phyloP scores from a whole-genome alignment of 2,113 vertebrate species.

The Pollimyrus isidori region DNA sequence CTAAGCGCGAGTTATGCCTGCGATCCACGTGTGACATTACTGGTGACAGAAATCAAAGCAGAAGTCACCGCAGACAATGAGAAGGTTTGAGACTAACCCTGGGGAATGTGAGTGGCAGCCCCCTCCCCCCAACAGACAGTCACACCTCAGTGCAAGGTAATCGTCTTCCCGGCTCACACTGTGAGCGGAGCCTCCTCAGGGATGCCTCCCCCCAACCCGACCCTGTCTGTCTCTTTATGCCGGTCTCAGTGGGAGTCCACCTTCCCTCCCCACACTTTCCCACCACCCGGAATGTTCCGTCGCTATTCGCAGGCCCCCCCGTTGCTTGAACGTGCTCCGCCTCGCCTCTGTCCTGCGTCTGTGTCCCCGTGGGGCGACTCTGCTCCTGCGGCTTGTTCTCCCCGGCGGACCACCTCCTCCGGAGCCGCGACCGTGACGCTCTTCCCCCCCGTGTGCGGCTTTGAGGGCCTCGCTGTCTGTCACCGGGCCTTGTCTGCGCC shows the following conservation, averaged over 20 bases:
- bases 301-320: background rate
- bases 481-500: background rate
- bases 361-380: background rate
- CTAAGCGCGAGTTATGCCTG: conserved; percentile 25
- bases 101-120: background rate
- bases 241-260: background rate
- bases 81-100: background rate
- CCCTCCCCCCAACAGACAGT: background rate
- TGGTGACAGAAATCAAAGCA: background rate
- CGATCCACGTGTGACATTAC: background rate
- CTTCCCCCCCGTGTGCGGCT: background rate
- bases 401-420: background rate
- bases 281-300: background rate
- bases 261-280: background rate
- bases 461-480: background rate
- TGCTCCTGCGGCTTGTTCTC: background rate
- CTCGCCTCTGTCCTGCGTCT: background rate
- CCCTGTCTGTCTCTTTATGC: background rate
- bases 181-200: background rate
- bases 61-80: background rate
- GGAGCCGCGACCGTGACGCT: background rate
- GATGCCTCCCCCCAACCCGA: background rate
- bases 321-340: background rate
- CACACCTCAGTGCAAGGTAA: background rate
- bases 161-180: background rate